These are phyloP conservation scores for Ochropleura leucogaster DNA, from an alignment of 2,888 invertebrate genomes.

Conservation along the genomic window DNA sequence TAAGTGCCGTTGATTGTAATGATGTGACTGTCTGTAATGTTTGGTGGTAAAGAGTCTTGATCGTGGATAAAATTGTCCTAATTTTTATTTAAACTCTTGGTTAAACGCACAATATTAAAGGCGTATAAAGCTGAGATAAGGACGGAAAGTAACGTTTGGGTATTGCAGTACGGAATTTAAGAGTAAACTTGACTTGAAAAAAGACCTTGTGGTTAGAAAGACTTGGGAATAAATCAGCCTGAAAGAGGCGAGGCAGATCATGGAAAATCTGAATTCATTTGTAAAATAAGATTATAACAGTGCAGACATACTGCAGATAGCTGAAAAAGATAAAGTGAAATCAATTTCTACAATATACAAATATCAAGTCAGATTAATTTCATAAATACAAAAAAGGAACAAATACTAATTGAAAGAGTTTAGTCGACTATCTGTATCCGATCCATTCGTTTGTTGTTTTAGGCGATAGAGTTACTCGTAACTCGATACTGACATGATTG, in stretches of 20 bases:
- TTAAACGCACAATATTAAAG: background rate
- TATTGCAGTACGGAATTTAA: background rate
- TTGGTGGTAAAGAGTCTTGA: conserved; percentile 13
- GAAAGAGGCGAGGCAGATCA: background rate
- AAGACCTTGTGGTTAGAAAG: background rate
- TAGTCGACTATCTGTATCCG: conserved; percentile 24
- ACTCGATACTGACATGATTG: conserved; percentile 66
- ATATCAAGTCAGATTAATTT: background rate
- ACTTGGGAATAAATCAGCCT: background rate
- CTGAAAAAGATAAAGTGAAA: background rate
- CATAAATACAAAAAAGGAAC: background rate
- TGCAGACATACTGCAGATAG: too few relatives aligned
- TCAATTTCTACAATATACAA: background rate
- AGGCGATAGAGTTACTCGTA: conserved; percentile 58
- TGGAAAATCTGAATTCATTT: background rate
- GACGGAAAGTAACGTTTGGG: background rate
- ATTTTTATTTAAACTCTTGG: background rate
- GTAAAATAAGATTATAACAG: background rate
- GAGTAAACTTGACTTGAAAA: background rate
- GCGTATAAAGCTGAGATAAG: background rate
- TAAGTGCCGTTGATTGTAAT: conserved; percentile 62
- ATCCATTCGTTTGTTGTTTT: conserved; percentile 41
- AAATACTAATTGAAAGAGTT: conserved; percentile 14
- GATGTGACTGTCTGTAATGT: conserved; percentile 47
- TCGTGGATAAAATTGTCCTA: background rate